Base-by-base conservation (phyloP, 1,140 invertebrate species). In the Hylyphantes graminicola region DNA sequence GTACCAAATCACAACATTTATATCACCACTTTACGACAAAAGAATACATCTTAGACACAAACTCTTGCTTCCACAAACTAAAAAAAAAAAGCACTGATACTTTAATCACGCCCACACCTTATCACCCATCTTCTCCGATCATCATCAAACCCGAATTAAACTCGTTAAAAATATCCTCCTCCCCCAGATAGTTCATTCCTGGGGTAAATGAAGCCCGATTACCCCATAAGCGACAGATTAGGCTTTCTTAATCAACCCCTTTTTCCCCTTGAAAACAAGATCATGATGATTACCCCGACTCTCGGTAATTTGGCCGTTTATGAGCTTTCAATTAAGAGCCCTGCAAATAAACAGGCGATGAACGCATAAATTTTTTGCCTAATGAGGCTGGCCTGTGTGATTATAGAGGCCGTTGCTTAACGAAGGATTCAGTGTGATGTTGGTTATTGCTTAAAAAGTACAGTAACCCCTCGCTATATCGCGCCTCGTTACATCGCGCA, bases 311-410 rank as follows among this genome's bases (percentile, higher is more conserved):
- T 59, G 57, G 57, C 53, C 72, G 48, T 74, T 74, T 74, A 74
- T 55, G 72, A 74, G 72, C 72, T 74, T 74, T 55, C 72, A 74
- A 74, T 74, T 74, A 74, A 74, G 72, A 70, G 50, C 68, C 57
- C 5, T 17, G 51, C 57, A 74, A 74, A 74, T 74, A 74, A 74
- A 74, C 54, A 70, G 54, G 68, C 68, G 54, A 70, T 57, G 17
- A 4, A 57, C 48, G 72, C 4, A 57, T 11, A 74, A 74, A 57
- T 48, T 57, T 35, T 35, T 35, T 35, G 35, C 53, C 11, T 74
- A 74, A 74, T 55, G 72, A 74, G 72, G 72, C 35, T 35, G 35
- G 35, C 35, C 11, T 6, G 17, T 48, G 72, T 74, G 57, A 74
- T 74, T 55, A n/a, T n/a, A 74, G 55, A 53, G 55, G 72, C 53